Evolutionary conservation across 35 echinoderm and acorn worm species (phyloP), one percentile per base, ranked within the genome.

Genomic region (Diadema setosum): DNA sequence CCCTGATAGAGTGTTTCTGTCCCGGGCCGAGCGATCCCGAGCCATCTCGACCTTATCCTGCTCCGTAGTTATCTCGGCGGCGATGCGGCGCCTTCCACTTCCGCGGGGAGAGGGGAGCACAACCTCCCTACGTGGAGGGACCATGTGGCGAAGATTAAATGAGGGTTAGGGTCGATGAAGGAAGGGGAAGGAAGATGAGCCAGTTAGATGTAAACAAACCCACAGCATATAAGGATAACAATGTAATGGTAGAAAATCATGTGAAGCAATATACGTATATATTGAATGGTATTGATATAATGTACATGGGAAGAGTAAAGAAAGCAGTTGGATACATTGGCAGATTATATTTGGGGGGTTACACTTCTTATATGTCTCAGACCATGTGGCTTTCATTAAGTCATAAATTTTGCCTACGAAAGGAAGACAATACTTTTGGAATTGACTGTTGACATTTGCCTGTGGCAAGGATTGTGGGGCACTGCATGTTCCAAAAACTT

Each of bases 31-130:
- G 25, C 83, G 34, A 78, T 78, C 73, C 40, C 73, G 73, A 41
- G 33, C 73, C 73, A 21, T 26, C 35, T 78, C 73, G 34, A 36
- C 37, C 73, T 41, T 78, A 73, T 90, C 81, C 81, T 90, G 80
- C n/a, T 90, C 88, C 12, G 80, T 90, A 18, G 76, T 90, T 60
- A 90, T 63, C 24, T 90, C 87, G 17, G 87, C 78, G 67, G 80
- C 60, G 52, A 90, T 70, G 39, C 81, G 80, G 58, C 88, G 80
- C 80, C 88, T 45, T 16, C 88, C 81, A 16, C 57, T 48, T 29
- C 81, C 40, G 21, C 73, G 73, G 7, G 73, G 88, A 29, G 58
- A 65, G 40, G 80, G 61, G 63, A 90, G 56, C 36, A 60, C 69
- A 44, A 44, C 45, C 81, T 90, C 88, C 81, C 88, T 90, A 73